Base-by-base conservation (phyloP, 1,140 invertebrate species). In the Drosophila neocordata region DNA sequence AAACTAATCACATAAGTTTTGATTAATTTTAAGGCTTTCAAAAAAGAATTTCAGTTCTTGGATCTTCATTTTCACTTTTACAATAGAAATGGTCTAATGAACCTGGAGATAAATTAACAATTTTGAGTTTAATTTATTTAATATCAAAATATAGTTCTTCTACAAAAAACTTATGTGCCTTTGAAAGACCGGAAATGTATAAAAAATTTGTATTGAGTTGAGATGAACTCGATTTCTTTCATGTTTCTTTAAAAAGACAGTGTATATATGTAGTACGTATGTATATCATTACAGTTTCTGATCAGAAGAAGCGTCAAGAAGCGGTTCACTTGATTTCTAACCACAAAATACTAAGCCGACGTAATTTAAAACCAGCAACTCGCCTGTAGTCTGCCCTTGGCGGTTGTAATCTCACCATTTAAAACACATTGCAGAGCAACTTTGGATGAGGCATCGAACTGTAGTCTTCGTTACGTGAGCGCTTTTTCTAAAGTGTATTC, bases 311-410 rank as follows among this genome's bases (percentile, higher is more conserved):
- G 41, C 41, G 41, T 48, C 41, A 48, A 48, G 18, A 48, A 48
- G 41, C 41, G 41, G 41, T 48, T 48, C 41, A 48, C 41, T 20
- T 48, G 41, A 20, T 48, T 48, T 48, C 15, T 48, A 48, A 48
- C 41, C 41, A 48, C 41, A 48, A 48, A 20, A 48, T 48, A 48
- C 41, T 48, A 48, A 48, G 41, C 41, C 41, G 18, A 48, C 0
- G 41, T 48, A 48, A 48, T 48, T 20, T 48, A 48, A 48, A 48
- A 48, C 41, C 9, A 8, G 7, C 41, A 48, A 48, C 41, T 48
- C 1, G 15, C 18, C n/a, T 48, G 15, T 20, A 48, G 18, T 12
- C 15, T 11, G 15, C 41, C 9, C 41, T 48, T 48, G 41, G 8
- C 15, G 18, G 41, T 48, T 48, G 8, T 20, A 20, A 48, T 20